Evolutionary conservation across 1,140 invertebrate genomes (phyloP).

Genomic region (Diprion similis): DNA sequence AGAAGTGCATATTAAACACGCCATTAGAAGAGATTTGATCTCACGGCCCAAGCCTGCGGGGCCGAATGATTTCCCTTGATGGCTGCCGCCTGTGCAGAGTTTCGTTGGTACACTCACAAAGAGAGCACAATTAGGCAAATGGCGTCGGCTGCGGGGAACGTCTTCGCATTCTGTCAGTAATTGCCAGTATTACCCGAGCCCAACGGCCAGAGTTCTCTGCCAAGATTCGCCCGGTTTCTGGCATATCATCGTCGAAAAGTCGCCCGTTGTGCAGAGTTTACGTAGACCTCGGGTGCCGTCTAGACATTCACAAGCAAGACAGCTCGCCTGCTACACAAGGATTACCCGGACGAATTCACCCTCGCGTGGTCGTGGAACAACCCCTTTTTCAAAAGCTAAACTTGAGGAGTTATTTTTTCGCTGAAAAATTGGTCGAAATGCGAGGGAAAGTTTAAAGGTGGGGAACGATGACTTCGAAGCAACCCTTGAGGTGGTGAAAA

Average conservation of each 20-base stretch:
- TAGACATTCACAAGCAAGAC: slow-evolving; percentile 16
- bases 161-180: slow-evolving; percentile 1
- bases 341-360: no score
- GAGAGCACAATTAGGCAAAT: neutral
- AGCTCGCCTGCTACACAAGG: neutral
- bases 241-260: slow-evolving; percentile 33
- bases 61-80: neutral
- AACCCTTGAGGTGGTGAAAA: no score
- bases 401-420: no score
- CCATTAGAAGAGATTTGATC: slow-evolving; percentile 5
- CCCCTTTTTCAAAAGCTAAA: no score
- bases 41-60: neutral
- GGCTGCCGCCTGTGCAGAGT: neutral
- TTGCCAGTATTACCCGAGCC: neutral
- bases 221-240: slow-evolving; percentile 15
- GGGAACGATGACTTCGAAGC: no score
- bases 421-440: no score
- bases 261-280: slow-evolving; percentile 8
- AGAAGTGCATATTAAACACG: neutral
- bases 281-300: slow-evolving; percentile 16
- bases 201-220: neutral
- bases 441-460: no score
- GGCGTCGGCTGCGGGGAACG: neutral
- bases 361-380: no score
- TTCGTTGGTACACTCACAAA: neutral